These are phyloP conservation scores for Albula glossodonta DNA, from an alignment of 2,113 vertebrate species.

Conservation along the genomic window DNA sequence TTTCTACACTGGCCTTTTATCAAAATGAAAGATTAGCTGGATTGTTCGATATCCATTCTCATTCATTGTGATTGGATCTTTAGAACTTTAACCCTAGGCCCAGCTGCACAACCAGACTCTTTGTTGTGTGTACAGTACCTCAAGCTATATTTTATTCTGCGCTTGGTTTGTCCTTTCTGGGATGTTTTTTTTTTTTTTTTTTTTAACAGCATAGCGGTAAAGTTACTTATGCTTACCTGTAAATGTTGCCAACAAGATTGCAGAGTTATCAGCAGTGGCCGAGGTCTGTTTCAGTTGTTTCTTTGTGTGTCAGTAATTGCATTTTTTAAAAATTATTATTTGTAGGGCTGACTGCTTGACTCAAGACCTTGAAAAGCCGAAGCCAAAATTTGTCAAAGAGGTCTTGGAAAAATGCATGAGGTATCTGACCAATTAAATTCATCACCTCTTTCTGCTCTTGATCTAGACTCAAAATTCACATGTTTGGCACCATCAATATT, in stretches of 20 bases:
- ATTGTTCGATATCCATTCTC: too few relatives aligned
- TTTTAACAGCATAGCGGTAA: too few relatives aligned
- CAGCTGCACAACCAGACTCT: not conserved
- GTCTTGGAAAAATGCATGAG: slow-evolving; percentile 96
- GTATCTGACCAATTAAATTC: slow-evolving; percentile 54
- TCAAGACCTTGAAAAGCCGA: slow-evolving; percentile 87
- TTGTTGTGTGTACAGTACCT: not conserved
- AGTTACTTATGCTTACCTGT: too few relatives aligned
- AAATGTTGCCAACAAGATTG: too few relatives aligned
- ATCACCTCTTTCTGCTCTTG: not conserved
- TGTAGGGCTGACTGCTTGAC: slow-evolving; percentile 91
- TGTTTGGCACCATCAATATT: not conserved
- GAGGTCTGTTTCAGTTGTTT: not conserved
- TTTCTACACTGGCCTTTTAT: not conserved
- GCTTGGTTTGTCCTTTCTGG: not conserved
- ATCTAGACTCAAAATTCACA: not conserved
- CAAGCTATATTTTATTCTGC: too few relatives aligned
- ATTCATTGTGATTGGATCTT: too few relatives aligned
- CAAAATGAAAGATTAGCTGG: not conserved
- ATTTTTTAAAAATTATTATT: slow-evolving; percentile 7
- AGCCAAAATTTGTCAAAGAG: slow-evolving; percentile 96
- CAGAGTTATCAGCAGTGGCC: too few relatives aligned
- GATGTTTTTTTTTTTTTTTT: too few relatives aligned
- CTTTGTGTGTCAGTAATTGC: not conserved
- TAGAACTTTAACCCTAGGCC: too few relatives aligned